A percentile compares a stretch with the other conserved stretches of the same genome.
Evolutionary conservation across 2,113 vertebrate species (phyloP).

Genomic region (Okapia johnstoni): DNA sequence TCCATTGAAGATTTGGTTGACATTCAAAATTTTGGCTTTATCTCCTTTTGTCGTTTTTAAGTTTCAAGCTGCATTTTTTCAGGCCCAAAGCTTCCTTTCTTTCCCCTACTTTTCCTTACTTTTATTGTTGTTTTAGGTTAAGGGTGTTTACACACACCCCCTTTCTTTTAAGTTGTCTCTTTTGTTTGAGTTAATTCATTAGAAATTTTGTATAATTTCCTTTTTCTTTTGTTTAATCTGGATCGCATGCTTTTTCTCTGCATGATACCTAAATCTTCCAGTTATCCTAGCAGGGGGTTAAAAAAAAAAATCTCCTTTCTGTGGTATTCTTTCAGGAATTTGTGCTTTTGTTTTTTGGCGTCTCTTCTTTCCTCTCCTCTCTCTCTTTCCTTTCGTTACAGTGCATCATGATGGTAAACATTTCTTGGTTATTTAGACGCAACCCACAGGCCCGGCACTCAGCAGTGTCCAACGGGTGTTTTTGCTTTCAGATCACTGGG

Average conservation of each 20-base stretch:
- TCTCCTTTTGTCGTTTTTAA: slow-evolving; percentile 45
- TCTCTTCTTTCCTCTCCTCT: slow-evolving; percentile 62
- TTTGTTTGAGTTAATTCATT: slow-evolving; percentile 82
- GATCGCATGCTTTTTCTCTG: slow-evolving; percentile 84
- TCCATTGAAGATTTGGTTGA: slow-evolving; percentile 80
- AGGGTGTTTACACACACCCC: slow-evolving; percentile 53
- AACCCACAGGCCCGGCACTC: slow-evolving; percentile 58
- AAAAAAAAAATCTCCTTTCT: slow-evolving; percentile 79
- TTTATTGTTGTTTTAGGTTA: slow-evolving; percentile 67
- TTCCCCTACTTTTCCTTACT: slow-evolving; percentile 56
- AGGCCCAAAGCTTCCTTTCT: not conserved
- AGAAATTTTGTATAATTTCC: slow-evolving; percentile 72
- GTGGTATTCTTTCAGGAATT: slow-evolving; percentile 83
- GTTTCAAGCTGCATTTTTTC: slow-evolving; percentile 63
- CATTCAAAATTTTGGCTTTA: slow-evolving; percentile 70
- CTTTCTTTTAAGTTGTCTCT: slow-evolving; percentile 75
- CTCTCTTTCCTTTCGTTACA: slow-evolving; percentile 80
- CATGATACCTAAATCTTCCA: slow-evolving; percentile 83
- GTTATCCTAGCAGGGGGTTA: slow-evolving; percentile 80
- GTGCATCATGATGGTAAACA: slow-evolving; percentile 88
- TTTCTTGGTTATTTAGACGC: slow-evolving; percentile 78
- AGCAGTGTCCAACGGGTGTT: slow-evolving; percentile 85
- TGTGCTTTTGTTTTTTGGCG: slow-evolving; percentile 80
- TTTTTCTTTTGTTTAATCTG: slow-evolving; percentile 80
- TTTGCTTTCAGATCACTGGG: slow-evolving; percentile 92